phyloP scores from a whole-genome alignment of 2,888 invertebrate genomes.

The Formica aserva region DNA sequence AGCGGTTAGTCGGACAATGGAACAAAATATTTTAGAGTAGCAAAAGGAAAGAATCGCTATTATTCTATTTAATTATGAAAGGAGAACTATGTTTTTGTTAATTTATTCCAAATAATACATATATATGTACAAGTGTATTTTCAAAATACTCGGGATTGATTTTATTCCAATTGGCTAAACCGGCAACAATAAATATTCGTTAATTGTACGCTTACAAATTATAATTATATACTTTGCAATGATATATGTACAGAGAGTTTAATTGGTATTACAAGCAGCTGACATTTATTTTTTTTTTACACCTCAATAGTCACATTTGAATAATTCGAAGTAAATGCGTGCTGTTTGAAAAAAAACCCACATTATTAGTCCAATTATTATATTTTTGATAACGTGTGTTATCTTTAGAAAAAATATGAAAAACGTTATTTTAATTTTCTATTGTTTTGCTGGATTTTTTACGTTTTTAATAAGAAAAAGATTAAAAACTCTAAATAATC shows the following conservation, averaged over 20 bases:
- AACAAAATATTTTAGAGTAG: neutral
- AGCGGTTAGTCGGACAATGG: neutral
- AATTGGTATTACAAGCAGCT: neutral
- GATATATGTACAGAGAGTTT: neutral
- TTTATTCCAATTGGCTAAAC: neutral
- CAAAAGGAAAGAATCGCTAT: neutral
- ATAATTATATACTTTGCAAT: neutral
- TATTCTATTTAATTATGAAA: neutral
- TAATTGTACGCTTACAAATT: neutral
- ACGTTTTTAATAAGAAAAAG: slow-evolving; percentile 11
- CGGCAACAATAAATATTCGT: neutral
- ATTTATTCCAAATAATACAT: neutral
- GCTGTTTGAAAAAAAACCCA: neutral
- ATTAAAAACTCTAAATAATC: neutral
- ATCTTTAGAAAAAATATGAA: too few species aligned
- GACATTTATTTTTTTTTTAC: neutral
- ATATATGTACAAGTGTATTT: neutral
- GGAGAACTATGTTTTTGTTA: neutral
- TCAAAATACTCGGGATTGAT: neutral
- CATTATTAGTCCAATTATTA: too few species aligned
- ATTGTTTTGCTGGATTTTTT: neutral
- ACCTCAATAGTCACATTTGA: neutral
- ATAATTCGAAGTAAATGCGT: neutral
- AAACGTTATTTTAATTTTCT: neutral
- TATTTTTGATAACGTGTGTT: too few species aligned